Evolutionary conservation across 2,113 vertebrate species (phyloP).

Genomic region (Cyphomyrus plagiostoma): DNA sequence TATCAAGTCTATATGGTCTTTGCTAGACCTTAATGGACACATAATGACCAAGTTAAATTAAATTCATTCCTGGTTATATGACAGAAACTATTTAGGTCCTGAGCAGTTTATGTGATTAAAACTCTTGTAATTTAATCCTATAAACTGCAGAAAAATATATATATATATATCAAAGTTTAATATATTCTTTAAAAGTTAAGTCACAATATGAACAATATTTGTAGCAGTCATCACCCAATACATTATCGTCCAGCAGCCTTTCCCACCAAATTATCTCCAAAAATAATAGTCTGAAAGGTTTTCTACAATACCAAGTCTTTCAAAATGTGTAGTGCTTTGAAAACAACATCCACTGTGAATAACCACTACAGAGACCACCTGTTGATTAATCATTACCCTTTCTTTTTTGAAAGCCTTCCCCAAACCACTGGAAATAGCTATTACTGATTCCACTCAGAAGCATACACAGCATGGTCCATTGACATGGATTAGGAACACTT

Average conservation of each 20-base stretch:
- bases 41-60: background rate
- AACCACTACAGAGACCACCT: background rate
- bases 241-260: background rate
- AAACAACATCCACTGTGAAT: background rate
- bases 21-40: conserved; percentile 1
- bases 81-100: background rate
- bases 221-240: background rate
- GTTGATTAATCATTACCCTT: background rate
- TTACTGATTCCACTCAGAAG: background rate
- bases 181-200: background rate
- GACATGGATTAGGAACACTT: conserved; percentile 10
- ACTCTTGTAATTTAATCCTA: background rate
- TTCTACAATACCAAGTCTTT: background rate
- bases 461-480: background rate
- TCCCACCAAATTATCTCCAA: background rate
- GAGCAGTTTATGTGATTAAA: background rate
- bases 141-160: background rate
- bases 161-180: conserved; percentile 12
- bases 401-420: background rate
- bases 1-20: background rate
- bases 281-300: background rate
- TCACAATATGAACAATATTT: conserved; percentile 13
- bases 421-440: background rate
- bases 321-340: background rate
- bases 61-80: background rate